Base-by-base conservation (phyloP, 2,113 vertebrate genomes). In the Xenotilapia caudafasciata region DNA sequence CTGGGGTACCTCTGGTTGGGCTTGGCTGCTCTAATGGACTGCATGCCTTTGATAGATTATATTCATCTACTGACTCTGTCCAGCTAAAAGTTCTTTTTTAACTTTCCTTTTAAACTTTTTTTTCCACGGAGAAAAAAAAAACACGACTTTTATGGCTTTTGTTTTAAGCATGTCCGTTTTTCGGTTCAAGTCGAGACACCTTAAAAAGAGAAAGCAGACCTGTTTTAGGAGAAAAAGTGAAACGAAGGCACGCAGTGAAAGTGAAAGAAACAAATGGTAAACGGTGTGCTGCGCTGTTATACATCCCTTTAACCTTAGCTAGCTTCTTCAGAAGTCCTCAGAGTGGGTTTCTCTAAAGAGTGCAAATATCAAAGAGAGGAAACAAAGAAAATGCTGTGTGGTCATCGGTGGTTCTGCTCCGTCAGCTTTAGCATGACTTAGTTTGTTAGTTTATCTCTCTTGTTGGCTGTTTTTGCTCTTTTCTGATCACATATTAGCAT, bases 401-500 rank as follows among this genome's bases (percentile, higher is more conserved):
- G 75, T 68, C 79, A 80, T 53, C 8, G n/a, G 33, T 68, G 60
- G n/a, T 7, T 31, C 14, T 82, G 56, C 80, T 87, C 62, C 19
- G 19, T 26, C 45, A 17, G 79, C 54, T 35, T 8, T 15, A 49
- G n/a, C n/a, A 53, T 79, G n/a, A 87, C 38, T 83, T 84, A 15
- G 84, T 85, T 87, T 92, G 87, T 92, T 88, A 83, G 83, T 89
- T 93, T 88, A 62, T 90, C 53, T 33, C 82, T 58, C 92, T 90
- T 91, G 81, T 87, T 51, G 2, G 60, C 58, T 73, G 23, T 84
- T 90, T 68, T 86, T 86, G 70, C 75, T 83, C 56, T 82, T 83
- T 62, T 68, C 33, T 33, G 17, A 77, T 92, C 86, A 56, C 60
- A 86, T 90, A 65, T 88, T 23, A 5, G 79, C 60, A 80, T 84